Conservation (phyloP, 2,888 invertebrate genomes). For the Drosophila antonietae region DNA sequence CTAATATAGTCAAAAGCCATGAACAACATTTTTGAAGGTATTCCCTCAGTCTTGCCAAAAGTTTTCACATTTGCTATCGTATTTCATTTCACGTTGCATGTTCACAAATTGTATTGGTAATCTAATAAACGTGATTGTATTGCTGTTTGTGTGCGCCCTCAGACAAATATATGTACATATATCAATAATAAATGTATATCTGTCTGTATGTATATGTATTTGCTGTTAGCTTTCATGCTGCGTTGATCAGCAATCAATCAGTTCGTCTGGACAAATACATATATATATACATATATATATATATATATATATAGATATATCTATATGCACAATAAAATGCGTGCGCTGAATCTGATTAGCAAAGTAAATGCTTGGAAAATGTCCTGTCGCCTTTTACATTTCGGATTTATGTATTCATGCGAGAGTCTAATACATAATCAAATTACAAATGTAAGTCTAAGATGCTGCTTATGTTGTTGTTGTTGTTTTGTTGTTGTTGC, state of each 20-base stretch:
- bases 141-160: conserved; percentile 4
- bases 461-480: conserved; percentile 13
- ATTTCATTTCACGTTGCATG: not conserved
- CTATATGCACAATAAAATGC: conserved; percentile 5
- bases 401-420: conserved; percentile 24
- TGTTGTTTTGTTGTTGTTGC: not conserved
- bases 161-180: not conserved
- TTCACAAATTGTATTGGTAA: conserved; percentile 4
- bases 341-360: conserved; percentile 7
- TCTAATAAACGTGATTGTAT: conserved; percentile 12
- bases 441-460: conserved; percentile 35
- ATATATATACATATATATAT: not conserved
- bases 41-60: not conserved
- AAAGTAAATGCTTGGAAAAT: conserved; percentile 1
- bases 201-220: not conserved
- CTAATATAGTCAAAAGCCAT: not conserved
- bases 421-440: conserved; percentile 29
- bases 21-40: too few species aligned
- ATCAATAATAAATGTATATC: not conserved
- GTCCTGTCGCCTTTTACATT: conserved; percentile 10
- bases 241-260: conserved; percentile 14
- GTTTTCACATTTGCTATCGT: not conserved
- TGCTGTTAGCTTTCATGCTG: not conserved
- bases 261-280: conserved; percentile 1
- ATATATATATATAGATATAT: not conserved